These are phyloP conservation scores for Phaethornis superciliosus DNA, from an alignment of 2,113 vertebrate species.

Conservation along the genomic window DNA sequence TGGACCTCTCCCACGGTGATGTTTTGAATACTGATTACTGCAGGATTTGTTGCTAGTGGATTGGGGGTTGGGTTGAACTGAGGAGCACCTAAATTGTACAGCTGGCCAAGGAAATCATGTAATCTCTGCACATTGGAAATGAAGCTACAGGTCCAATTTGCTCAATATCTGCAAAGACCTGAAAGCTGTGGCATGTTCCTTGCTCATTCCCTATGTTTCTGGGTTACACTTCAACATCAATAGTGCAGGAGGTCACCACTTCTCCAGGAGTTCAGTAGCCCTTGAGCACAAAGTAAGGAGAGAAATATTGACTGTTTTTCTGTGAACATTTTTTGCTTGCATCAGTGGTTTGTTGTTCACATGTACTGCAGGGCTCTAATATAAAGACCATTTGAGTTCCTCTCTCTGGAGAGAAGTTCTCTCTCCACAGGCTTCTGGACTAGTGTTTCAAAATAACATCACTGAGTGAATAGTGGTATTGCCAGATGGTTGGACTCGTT, in stretches of 20 bases:
- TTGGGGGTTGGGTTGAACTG: background rate
- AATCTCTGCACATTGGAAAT: background rate
- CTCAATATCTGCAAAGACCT: background rate
- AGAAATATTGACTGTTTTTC: background rate
- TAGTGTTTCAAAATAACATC: background rate
- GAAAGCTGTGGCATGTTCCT: background rate
- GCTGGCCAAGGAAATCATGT: background rate
- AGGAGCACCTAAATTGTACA: background rate
- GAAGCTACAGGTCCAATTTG: background rate
- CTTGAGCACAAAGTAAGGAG: background rate
- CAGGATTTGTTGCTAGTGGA: background rate
- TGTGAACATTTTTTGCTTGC: background rate
- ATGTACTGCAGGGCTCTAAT: background rate
- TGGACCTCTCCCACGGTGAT: background rate
- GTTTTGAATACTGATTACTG: background rate
- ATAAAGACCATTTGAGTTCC: background rate
- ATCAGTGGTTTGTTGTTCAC: background rate
- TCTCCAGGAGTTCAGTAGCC: background rate
- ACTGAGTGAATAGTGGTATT: background rate
- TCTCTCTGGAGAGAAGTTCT: background rate
- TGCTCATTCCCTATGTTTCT: background rate
- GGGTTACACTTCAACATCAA: background rate
- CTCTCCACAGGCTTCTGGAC: background rate
- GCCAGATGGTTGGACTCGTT: background rate
- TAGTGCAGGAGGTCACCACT: background rate